phyloP scores from a whole-genome alignment of 2,888 invertebrate species.

The Erebia aethiops region DNA sequence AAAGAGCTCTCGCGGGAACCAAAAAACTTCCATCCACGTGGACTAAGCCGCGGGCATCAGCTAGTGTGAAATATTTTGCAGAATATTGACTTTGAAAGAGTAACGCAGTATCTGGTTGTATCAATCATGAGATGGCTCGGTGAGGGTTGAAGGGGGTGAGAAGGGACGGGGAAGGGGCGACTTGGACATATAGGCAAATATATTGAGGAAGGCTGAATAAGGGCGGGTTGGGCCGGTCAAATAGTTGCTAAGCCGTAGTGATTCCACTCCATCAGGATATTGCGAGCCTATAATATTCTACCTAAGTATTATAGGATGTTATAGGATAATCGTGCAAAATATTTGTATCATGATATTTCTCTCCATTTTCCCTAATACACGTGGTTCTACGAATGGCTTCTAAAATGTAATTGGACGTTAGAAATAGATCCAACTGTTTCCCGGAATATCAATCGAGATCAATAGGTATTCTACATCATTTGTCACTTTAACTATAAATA shows the following conservation, averaged over 20 bases:
- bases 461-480: no score
- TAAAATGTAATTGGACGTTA: no score
- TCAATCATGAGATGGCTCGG: constrained; percentile 35
- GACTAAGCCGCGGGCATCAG: not conserved
- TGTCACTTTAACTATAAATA: no score
- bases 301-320: no score
- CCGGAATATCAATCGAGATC: no score
- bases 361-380: no score
- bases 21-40: no score
- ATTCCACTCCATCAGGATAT: not conserved
- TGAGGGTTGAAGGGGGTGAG: not conserved
- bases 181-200: constrained; percentile 29
- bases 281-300: not conserved
- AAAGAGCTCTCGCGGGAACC: no score
- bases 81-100: constrained; percentile 28
- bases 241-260: not conserved
- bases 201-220: constrained; percentile 29
- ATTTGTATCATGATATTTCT: no score
- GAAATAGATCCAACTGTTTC: no score
- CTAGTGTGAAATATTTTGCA: constrained; percentile 5
- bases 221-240: constrained; percentile 10
- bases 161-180: not conserved
- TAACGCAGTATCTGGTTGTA: not conserved
- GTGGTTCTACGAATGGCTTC: no score
- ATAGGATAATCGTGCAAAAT: no score